These are phyloP conservation scores for Cynopterus sphinx DNA, from an alignment of 2,797 vertebrate genomes.

Conservation along the genomic window DNA sequence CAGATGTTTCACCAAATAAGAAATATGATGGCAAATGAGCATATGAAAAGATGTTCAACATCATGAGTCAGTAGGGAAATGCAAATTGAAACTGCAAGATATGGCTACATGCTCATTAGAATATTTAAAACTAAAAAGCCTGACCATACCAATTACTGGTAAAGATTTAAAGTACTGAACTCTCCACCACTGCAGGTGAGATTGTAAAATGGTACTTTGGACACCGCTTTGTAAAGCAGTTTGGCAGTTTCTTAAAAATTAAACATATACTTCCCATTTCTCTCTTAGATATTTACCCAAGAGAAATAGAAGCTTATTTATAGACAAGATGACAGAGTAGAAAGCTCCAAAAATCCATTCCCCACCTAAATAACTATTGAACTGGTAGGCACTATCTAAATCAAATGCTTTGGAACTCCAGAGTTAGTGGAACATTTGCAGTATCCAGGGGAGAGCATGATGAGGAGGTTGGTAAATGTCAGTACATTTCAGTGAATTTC, in stretches of 20 bases:
- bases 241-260: background rate
- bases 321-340: background rate
- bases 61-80: background rate
- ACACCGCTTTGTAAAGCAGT: background rate
- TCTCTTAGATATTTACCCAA: background rate
- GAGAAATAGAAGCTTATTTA: background rate
- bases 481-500: background rate
- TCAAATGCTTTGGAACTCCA: background rate
- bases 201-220: background rate
- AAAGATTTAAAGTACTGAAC: background rate
- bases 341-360: background rate
- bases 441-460: background rate
- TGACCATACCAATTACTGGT: background rate
- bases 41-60: background rate
- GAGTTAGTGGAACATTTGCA: background rate
- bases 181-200: too few species aligned
- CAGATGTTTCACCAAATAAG: background rate
- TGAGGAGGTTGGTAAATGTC: background rate
- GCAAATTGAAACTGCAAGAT: background rate
- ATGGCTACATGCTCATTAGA: background rate
- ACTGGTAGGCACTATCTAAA: background rate
- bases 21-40: background rate
- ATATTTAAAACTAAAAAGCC: background rate
- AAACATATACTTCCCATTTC: background rate
- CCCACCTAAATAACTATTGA: background rate